Conservation (phyloP, 1,140 invertebrate species). For the Bradysia coprophila region DNA sequence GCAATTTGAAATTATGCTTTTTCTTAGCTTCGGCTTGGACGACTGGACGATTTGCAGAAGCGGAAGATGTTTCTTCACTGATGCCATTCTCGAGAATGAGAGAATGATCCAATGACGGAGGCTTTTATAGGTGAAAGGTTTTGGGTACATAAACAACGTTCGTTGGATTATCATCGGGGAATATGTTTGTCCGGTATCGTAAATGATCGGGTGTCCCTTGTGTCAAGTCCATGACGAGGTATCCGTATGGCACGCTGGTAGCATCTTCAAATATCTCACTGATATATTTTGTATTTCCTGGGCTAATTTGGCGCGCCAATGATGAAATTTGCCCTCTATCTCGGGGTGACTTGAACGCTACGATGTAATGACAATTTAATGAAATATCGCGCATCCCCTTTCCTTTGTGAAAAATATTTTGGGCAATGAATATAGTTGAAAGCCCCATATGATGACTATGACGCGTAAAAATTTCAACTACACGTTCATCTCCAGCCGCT, state of each 20-base stretch:
- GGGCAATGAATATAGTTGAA: conserved; percentile 2
- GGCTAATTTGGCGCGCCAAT: neutral
- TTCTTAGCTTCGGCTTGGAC: conserved; percentile 1
- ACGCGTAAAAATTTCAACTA: conserved; percentile 5
- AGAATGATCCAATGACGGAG: neutral
- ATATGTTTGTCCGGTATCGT: neutral
- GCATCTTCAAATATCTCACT: neutral
- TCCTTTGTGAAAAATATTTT: conserved; percentile 3
- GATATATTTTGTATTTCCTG: neutral
- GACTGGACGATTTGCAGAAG: conserved; percentile 1
- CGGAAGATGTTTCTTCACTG: neutral
- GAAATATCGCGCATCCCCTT: neutral
- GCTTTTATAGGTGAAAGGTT: neutral
- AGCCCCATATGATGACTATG: conserved; percentile 3
- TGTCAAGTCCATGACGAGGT: neutral
- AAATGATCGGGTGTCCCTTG: neutral
- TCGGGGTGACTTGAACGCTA: conserved; percentile 1
- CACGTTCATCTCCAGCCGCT: conserved; percentile 1
- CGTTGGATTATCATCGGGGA: neutral
- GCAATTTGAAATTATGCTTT: neutral
- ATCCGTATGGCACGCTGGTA: neutral
- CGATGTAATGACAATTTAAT: conserved; percentile 1
- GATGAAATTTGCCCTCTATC: neutral
- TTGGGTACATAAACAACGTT: neutral
- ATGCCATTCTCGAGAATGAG: neutral